Conservation (phyloP, 2,888 invertebrate species). For the Lycia hirtaria region DNA sequence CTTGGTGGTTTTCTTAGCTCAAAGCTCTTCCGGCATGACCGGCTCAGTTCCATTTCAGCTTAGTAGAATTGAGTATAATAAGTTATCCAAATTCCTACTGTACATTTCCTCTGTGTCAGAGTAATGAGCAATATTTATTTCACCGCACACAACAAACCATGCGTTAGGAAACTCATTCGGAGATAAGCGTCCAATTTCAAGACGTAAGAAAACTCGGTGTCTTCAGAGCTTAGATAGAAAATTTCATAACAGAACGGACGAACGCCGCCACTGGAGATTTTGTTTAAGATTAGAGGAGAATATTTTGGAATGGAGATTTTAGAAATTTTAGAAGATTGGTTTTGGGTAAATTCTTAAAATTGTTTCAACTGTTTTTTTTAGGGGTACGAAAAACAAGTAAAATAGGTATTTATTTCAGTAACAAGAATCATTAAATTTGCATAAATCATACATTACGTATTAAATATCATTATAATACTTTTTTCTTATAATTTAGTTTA, state of each 20-base stretch:
- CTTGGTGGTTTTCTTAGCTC: too few relatives aligned
- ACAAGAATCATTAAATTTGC: too few relatives aligned
- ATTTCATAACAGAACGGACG: slow-evolving; percentile 24
- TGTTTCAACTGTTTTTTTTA: not conserved
- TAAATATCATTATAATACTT: too few relatives aligned
- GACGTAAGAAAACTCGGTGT: slow-evolving; percentile 30
- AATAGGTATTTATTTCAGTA: too few relatives aligned
- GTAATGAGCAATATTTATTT: slow-evolving; percentile 39
- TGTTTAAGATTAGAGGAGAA: slow-evolving; percentile 17
- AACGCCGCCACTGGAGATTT: slow-evolving; percentile 29
- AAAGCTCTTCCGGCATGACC: too few relatives aligned
- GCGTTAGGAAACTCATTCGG: slow-evolving; percentile 30
- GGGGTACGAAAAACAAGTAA: not conserved
- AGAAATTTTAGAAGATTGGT: slow-evolving; percentile 1
- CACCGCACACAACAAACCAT: slow-evolving; percentile 34
- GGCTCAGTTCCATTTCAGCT: too few relatives aligned
- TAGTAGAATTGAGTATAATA: too few relatives aligned
- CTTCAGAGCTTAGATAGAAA: slow-evolving; percentile 24
- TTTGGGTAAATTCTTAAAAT: too few relatives aligned
- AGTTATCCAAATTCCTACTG: too few relatives aligned
- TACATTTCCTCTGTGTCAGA: slow-evolving; percentile 15
- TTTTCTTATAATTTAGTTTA: too few relatives aligned
- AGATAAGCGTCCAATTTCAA: slow-evolving; percentile 37
- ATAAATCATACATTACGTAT: too few relatives aligned
- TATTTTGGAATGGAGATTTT: not conserved